Conservation (phyloP, 1,140 invertebrate species). For the Drosophila funebris region DNA sequence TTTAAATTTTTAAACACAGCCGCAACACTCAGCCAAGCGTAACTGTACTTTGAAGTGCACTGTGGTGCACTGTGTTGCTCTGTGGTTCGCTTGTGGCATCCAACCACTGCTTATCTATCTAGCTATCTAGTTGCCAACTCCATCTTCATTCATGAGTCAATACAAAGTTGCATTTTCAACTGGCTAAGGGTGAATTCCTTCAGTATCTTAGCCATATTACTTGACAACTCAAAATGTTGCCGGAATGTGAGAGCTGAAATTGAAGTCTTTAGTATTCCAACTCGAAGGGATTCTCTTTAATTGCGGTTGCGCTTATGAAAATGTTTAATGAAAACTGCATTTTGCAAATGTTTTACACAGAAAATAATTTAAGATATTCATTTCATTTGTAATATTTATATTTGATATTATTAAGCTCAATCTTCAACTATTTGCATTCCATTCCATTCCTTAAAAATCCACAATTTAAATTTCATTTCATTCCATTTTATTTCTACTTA, state of each 20-base stretch:
- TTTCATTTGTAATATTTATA: not conserved
- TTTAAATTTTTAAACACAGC: constrained; percentile 9
- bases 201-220: not conserved
- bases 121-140: not conserved
- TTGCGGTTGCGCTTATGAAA: too few relatives aligned
- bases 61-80: not conserved
- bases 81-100: not conserved
- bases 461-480: not conserved
- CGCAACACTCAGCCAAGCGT: not conserved
- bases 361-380: too few relatives aligned
- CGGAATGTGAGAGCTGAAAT: too few relatives aligned
- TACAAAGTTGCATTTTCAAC: not conserved
- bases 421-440: not conserved
- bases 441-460: not conserved
- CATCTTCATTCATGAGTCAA: not conserved
- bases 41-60: constrained; percentile 24
- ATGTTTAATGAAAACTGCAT: too few relatives aligned
- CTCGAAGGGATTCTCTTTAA: too few relatives aligned
- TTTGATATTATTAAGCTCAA: too few relatives aligned
- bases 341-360: too few relatives aligned
- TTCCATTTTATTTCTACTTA: not conserved
- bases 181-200: not conserved
- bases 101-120: not conserved
- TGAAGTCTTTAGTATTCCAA: too few relatives aligned
- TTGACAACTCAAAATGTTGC: not conserved